These are phyloP conservation scores for Chymomyza caudatula DNA, from an alignment of 2,888 invertebrate species.

Conservation along the genomic window DNA sequence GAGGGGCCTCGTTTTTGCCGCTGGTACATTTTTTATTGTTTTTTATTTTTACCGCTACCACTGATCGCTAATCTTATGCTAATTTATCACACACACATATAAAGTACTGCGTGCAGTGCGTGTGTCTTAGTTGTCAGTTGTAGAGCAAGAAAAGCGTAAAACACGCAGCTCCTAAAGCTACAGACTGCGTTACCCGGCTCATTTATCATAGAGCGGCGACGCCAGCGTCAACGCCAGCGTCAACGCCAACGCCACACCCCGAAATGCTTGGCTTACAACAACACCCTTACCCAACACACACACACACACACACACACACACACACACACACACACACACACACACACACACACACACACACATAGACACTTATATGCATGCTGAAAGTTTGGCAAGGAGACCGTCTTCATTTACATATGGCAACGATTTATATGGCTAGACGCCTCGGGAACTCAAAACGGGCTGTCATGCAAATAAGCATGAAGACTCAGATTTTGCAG, in stretches of 20 bases:
- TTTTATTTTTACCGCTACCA: constrained; percentile 27
- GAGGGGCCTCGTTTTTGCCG: too few relatives aligned
- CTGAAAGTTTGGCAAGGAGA: constrained; percentile 1
- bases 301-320: neutral
- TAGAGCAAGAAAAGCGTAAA: too few relatives aligned
- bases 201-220: neutral
- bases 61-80: constrained; percentile 68
- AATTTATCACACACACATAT: constrained; percentile 59
- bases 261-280: neutral
- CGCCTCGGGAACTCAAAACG: neutral
- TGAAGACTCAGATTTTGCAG: constrained; percentile 6
- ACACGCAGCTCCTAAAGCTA: neutral
- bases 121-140: too few relatives aligned
- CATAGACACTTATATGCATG: neutral
- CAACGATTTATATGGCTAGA: constrained; percentile 10
- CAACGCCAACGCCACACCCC: neutral
- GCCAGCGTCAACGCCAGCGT: neutral
- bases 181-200: neutral
- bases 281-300: neutral
- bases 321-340: neutral
- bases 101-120: too few relatives aligned
- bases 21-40: neutral
- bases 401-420: constrained; percentile 14
- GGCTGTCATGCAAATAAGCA: neutral
- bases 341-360: neutral